Evolutionary conservation across 1,140 invertebrate species (phyloP).

Genomic region (Homarus americanus): DNA sequence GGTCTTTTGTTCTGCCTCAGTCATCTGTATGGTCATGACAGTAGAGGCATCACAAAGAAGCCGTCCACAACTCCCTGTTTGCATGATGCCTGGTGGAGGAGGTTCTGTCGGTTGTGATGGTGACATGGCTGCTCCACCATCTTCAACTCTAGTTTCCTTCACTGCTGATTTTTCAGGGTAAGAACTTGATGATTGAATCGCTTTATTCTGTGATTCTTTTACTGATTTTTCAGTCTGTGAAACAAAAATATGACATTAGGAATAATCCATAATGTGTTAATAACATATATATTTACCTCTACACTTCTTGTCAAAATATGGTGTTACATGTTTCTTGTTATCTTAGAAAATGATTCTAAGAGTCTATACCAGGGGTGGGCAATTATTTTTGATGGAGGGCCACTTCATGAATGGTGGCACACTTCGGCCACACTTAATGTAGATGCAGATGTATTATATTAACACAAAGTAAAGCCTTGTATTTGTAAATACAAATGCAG

Average conservation of each 20-base stretch:
- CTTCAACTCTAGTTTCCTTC: neutral
- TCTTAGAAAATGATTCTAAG: no score
- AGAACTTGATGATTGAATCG: neutral
- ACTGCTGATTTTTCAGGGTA: neutral
- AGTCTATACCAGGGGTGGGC: no score
- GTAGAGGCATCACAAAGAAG: constrained; percentile 82
- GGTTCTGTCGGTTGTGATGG: neutral
- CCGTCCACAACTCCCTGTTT: neutral
- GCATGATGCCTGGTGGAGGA: neutral
- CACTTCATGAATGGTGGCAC: no score
- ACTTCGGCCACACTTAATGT: no score
- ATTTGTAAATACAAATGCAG: no score
- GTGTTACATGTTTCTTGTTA: no score
- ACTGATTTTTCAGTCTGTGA: neutral
- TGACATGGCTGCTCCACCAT: neutral
- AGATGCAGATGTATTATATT: no score
- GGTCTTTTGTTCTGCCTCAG: constrained; percentile 77
- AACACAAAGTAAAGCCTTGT: no score
- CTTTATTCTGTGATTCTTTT: neutral
- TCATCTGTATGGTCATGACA: constrained; percentile 82
- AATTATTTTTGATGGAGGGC: no score
- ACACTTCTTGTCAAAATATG: no score
- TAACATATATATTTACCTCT: no score
- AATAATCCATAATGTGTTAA: neutral
- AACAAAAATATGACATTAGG: neutral